A percentile compares a stretch with the other conserved stretches of the same genome.
Conservation (phyloP, 2,888 invertebrate species). For the Cactoblastis cactorum region DNA sequence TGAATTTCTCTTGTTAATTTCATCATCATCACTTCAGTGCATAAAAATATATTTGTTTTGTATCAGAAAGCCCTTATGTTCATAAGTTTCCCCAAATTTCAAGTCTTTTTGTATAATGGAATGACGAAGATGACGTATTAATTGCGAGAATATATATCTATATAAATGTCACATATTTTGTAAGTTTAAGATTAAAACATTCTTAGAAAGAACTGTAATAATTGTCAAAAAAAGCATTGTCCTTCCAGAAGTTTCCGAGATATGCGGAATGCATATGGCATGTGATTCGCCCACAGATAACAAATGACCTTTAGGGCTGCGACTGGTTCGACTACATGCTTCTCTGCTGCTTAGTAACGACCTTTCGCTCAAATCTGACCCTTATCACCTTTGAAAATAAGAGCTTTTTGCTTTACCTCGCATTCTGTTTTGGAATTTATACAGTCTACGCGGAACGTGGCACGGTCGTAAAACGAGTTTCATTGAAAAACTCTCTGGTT, state of each 20-base stretch:
- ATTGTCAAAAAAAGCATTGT: no score
- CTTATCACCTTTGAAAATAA: constrained; percentile 18
- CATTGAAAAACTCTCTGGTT: constrained; percentile 32
- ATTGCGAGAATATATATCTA: no score
- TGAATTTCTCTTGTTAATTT: not conserved
- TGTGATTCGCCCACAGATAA: constrained; percentile 63
- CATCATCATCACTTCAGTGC: not conserved
- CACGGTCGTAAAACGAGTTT: constrained; percentile 37
- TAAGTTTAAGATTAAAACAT: not conserved
- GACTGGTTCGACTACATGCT: constrained; percentile 70
- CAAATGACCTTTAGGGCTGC: constrained; percentile 64
- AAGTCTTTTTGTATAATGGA: no score
- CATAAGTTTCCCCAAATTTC: no score
- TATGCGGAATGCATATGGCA: constrained; percentile 33
- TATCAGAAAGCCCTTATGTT: no score
- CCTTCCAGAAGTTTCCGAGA: constrained; percentile 17
- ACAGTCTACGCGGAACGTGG: constrained; percentile 36
- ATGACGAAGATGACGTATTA: no score
- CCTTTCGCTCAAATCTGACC: constrained; percentile 14
- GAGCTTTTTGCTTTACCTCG: constrained; percentile 15
- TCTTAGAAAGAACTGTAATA: not conserved
- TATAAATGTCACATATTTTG: no score
- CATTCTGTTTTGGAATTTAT: constrained; percentile 44
- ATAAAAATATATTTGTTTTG: no score
- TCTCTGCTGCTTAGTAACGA: constrained; percentile 28